These are phyloP conservation scores for Hafferia zeledoni DNA, from an alignment of 2,797 vertebrate species.

Conservation along the genomic window DNA sequence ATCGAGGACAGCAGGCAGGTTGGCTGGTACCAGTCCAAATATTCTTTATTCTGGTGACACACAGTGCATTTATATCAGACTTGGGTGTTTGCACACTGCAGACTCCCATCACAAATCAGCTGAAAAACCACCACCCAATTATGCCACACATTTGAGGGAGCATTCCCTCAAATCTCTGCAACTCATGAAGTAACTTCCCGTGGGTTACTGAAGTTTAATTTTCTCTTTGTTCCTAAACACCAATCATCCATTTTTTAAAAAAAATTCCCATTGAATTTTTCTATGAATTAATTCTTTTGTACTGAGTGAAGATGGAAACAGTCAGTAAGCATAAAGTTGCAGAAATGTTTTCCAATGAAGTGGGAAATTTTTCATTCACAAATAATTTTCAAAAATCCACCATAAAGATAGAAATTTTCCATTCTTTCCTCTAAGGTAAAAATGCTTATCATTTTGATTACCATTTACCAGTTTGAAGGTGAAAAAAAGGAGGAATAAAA, in stretches of 20 bases:
- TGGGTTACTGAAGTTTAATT: background rate
- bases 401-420: background rate
- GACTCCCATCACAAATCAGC: background rate
- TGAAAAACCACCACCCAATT: background rate
- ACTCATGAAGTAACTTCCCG: background rate
- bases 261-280: background rate
- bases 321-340: background rate
- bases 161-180: background rate
- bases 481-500: background rate
- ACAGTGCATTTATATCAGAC: background rate
- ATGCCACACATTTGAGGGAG: background rate
- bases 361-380: rapidly evolving
- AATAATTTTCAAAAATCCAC: background rate
- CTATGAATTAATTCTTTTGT: background rate
- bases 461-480: background rate
- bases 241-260: background rate
- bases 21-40: background rate
- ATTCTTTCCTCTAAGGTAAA: background rate
- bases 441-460: background rate
- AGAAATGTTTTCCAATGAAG: background rate
- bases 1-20: background rate
- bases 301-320: background rate
- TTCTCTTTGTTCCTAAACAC: background rate
- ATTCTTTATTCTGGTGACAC: background rate
- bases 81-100: background rate